Conservation (phyloP, 2,113 vertebrate genomes). For the Aix galericulata region DNA sequence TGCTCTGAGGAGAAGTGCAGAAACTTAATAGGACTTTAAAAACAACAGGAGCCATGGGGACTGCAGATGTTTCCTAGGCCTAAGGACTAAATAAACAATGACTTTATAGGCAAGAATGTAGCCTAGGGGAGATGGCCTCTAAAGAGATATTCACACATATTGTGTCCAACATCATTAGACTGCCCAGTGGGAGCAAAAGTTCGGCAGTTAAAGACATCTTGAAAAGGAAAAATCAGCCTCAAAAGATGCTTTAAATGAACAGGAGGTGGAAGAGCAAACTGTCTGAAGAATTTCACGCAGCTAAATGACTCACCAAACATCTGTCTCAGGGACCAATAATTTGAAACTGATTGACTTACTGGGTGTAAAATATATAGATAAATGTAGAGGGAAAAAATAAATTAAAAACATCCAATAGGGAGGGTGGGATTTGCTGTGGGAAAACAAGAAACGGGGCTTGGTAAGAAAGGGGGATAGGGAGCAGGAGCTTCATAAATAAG, state of each 20-base stretch:
- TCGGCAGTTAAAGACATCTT: constrained; percentile 58
- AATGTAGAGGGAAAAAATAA: neutral
- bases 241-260: constrained; percentile 63
- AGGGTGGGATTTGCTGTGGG: neutral
- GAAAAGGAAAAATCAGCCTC: constrained; percentile 58
- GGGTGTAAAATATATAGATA: constrained; percentile 59
- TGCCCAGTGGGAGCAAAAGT: constrained; percentile 69
- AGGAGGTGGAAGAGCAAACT: constrained; percentile 52
- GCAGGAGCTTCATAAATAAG: constrained; percentile 32
- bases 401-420: neutral
- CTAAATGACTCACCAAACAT: constrained; percentile 53
- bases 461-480: neutral
- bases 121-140: constrained; percentile 75
- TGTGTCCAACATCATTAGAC: constrained; percentile 83
- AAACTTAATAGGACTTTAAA: constrained; percentile 84
- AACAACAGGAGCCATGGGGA: constrained; percentile 77
- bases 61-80: constrained; percentile 80
- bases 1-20: constrained; percentile 77
- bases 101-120: constrained; percentile 74
- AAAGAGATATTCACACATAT: constrained; percentile 69
- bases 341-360: constrained; percentile 58
- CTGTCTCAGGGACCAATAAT: constrained; percentile 61
- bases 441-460: neutral
- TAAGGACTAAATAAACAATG: constrained; percentile 73
- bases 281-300: neutral